These are phyloP conservation scores for Magallana ariakensis DNA, from an alignment of 1,140 invertebrate species.

Conservation along the genomic window DNA sequence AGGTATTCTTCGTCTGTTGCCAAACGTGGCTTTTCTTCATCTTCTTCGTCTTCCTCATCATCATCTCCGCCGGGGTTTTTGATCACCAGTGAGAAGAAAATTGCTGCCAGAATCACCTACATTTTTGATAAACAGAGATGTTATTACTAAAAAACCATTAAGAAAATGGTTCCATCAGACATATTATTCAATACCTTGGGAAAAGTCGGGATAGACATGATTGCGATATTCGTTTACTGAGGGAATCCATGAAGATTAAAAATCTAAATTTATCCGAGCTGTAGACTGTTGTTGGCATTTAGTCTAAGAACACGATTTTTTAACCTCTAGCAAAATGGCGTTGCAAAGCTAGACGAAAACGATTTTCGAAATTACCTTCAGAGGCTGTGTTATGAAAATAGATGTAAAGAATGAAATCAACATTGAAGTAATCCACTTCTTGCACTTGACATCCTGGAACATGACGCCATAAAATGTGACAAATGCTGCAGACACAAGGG, in stretches of 20 bases:
- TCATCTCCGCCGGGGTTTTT: slow-evolving; percentile 80
- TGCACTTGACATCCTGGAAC: slow-evolving; percentile 82
- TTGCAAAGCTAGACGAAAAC: no score
- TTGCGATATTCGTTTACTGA: no score
- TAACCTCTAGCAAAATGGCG: no score
- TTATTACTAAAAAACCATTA: no score
- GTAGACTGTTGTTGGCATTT: no score
- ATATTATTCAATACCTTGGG: no score
- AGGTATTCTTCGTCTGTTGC: slow-evolving; percentile 73
- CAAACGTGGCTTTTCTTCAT: slow-evolving; percentile 80
- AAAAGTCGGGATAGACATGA: no score
- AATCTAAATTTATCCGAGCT: no score
- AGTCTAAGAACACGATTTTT: no score
- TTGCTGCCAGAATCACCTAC: slow-evolving; percentile 81
- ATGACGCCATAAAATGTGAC: slow-evolving; percentile 82
- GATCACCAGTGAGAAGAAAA: slow-evolving; percentile 81
- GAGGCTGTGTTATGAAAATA: slow-evolving; percentile 82
- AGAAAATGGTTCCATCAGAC: no score
- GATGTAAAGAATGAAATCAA: slow-evolving; percentile 82
- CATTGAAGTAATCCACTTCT: slow-evolving; percentile 83
- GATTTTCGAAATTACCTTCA: slow-evolving; percentile 78
- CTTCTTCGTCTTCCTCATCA: slow-evolving; percentile 81
- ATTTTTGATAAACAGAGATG: background rate
- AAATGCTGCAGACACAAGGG: slow-evolving; percentile 80
- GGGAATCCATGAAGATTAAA: no score